Percentiles rank a stretch among this genome's conserved stretches.
phyloP scores from a whole-genome alignment of 2,113 vertebrate species.

The Zosterops borbonicus region DNA sequence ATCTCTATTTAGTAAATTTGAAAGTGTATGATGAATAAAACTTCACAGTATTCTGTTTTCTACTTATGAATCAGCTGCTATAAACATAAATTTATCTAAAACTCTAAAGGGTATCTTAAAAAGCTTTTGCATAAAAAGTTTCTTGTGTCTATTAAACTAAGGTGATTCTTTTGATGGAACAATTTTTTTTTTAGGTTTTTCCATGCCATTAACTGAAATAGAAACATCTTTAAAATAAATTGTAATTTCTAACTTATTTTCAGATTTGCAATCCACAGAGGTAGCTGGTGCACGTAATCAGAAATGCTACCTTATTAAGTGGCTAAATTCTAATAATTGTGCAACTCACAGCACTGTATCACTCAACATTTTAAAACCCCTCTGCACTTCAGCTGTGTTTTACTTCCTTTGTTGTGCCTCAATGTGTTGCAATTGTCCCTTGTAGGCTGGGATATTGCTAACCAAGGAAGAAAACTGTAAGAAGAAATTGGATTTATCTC shows the following conservation, averaged over 20 bases:
- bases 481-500: neutral
- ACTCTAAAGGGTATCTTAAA: neutral
- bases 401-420: neutral
- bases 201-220: constrained; percentile 1
- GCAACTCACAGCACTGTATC: neutral
- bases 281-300: neutral
- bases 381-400: neutral
- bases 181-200: constrained; percentile 2
- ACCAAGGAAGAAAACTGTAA: neutral
- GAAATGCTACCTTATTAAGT: neutral
- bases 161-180: neutral
- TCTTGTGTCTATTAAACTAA: neutral
- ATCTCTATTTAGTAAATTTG: constrained; percentile 51
- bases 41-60: neutral
- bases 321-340: neutral
- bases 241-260: neutral
- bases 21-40: constrained; percentile 49
- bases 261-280: neutral
- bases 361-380: neutral
- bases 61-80: neutral
- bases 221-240: constrained; percentile 13
- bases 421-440: neutral
- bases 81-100: neutral
- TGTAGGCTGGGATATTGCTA: neutral
- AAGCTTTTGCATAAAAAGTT: neutral